These are phyloP conservation scores for Phenganax marumi DNA, from an alignment of 92 coral and sea anemone species.

Conservation along the genomic window DNA sequence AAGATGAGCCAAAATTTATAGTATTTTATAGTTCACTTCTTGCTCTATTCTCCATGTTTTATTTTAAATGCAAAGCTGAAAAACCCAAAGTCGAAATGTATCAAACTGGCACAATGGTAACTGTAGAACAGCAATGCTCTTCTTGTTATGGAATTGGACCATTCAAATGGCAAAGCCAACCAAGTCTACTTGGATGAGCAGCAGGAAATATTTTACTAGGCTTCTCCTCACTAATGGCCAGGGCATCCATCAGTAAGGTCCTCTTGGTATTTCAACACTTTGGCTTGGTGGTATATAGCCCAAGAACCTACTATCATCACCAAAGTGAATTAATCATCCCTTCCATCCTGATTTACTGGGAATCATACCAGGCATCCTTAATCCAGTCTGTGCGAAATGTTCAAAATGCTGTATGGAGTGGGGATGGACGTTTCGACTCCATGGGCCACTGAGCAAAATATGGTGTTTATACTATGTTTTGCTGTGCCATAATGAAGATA, in stretches of 20 bases:
- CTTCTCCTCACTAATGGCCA: conserved; percentile 1
- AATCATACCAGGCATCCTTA: background rate
- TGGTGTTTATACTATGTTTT: conserved; percentile 6
- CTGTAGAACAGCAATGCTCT: conserved; percentile 7
- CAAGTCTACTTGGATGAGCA: background rate
- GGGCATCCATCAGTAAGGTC: conserved; percentile 6
- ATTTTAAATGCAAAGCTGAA: background rate
- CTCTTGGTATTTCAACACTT: conserved; percentile 6
- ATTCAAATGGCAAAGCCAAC: conserved; percentile 20
- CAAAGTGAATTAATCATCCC: conserved; percentile 5
- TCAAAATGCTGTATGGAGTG: conserved; percentile 5
- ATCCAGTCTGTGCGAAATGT: background rate
- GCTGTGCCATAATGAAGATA: background rate
- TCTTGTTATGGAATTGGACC: background rate
- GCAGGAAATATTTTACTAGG: conserved; percentile 2
- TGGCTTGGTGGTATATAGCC: conserved; percentile 7
- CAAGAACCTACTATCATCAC: background rate
- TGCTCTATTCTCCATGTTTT: conserved; percentile 12
- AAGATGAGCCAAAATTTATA: conserved; percentile 14
- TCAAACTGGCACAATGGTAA: conserved; percentile 17
- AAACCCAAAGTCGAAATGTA: background rate
- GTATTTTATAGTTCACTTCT: conserved; percentile 2
- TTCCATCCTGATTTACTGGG: conserved; percentile 4
- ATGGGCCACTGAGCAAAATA: conserved; percentile 19
- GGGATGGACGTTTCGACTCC: conserved; percentile 24